Evolutionary conservation across 2,797 vertebrate genomes (phyloP).

Genomic region (Mareca strepera): DNA sequence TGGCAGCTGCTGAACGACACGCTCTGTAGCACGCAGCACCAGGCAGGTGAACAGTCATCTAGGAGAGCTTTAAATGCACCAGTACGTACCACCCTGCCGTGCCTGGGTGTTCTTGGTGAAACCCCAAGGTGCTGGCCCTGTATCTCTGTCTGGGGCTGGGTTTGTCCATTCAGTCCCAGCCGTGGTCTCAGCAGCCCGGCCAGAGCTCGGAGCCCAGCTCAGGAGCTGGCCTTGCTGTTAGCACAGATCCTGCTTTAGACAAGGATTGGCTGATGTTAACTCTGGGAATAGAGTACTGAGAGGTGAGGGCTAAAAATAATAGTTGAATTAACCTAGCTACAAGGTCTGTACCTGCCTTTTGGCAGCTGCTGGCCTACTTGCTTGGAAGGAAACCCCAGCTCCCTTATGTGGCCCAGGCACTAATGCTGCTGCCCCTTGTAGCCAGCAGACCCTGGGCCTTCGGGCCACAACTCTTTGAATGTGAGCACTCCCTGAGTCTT

Average conservation of each 20-base stretch:
- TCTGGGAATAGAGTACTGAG: not conserved
- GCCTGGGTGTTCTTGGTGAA: not conserved
- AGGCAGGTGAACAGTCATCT: not conserved
- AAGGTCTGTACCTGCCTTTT: not conserved
- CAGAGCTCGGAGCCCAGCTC: not conserved
- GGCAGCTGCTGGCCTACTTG: not conserved
- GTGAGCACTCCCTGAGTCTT: not conserved
- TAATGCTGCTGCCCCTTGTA: not conserved
- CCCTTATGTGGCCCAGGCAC: rapidly evolving
- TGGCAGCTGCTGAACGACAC: not conserved
- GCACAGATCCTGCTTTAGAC: not conserved
- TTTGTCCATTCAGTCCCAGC: not conserved
- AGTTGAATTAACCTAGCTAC: not conserved
- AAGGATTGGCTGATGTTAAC: not conserved
- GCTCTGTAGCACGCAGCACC: not conserved
- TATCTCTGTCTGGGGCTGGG: not conserved
- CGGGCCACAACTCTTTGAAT: not conserved
- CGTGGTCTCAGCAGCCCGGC: rapidly evolving
- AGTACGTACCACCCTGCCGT: rapidly evolving
- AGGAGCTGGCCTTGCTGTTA: not conserved
- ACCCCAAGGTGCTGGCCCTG: rapidly evolving
- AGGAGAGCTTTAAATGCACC: not conserved
- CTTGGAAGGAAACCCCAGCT: rapidly evolving
- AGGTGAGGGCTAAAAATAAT: not conserved
- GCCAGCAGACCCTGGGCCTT: not conserved